Base-by-base conservation (phyloP, 2,797 vertebrate species). In the Sandelia bainsii region DNA sequence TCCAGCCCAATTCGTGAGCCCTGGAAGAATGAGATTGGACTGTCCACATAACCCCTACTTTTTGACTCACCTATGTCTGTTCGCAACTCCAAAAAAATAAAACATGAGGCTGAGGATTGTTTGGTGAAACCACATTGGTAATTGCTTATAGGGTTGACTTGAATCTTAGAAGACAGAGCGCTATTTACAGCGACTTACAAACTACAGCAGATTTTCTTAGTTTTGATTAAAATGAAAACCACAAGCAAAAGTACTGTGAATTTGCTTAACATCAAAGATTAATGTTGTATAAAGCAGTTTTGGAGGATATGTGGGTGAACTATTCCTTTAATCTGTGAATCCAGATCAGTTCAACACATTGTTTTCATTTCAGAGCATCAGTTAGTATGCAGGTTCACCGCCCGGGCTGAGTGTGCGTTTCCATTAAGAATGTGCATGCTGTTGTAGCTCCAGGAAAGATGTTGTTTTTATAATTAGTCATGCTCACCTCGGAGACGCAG, bases 391-490 rank as follows among this genome's bases (percentile, higher is more conserved):
- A 42, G 49, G 8, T 34, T 67, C n/a, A 1, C 40, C 8, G 20
- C 52, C 74, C 22, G 29, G 16, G 20, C 25, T 51, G 48, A 25
- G 53, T 25, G 23, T 40, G 49, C 22, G 16, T 69, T 60, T 59
- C 27, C 54, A 25, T 56, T 25, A 49, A 57, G 57, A 68, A 7
- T 23, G 58, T 45, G 54, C 19, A 29, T 16, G 50, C 20, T 44
- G 50, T 6, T 16, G 45, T 44, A 51, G 75, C 67, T 72, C 40
- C 5, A 39, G 74, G 73, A 58, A 22, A 32, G 17, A 66, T 6
- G 7, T 42, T 46, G 62, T 62, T 65, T 61, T 69, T 39, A 64
- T 76, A 69, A 81, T 77, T 50, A 72, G 62, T 52, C 52, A 27
- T 3, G 3, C 37, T 44, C 51, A 46, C 59, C 40, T 62, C 67